Percentiles rank a stretch among this genome's conserved stretches.
These are phyloP conservation scores for Cybosia mesomella DNA, from an alignment of 2,888 invertebrate species.

Conservation along the genomic window DNA sequence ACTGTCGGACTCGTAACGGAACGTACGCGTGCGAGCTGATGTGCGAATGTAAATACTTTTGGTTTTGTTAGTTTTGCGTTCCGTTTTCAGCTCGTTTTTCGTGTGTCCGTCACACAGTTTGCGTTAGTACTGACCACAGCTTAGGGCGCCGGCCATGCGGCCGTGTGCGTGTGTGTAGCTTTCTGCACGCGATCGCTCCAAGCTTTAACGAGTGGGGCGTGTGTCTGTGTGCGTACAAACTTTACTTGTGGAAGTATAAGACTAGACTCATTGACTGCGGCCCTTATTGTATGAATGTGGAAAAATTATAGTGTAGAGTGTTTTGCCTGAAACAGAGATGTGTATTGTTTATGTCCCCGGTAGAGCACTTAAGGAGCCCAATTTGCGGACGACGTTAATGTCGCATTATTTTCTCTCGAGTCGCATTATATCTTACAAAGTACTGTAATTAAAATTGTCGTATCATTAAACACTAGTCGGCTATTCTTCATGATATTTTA, in stretches of 20 bases:
- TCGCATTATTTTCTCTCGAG: slow-evolving; percentile 74
- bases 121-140: slow-evolving; percentile 87
- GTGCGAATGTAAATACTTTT: slow-evolving; percentile 62
- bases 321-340: slow-evolving; percentile 83
- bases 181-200: slow-evolving; percentile 85
- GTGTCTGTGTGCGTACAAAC: slow-evolving; percentile 77
- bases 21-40: slow-evolving; percentile 43
- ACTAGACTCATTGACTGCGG: slow-evolving; percentile 87
- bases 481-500: slow-evolving; percentile 37
- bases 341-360: slow-evolving; percentile 81
- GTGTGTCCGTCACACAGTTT: slow-evolving; percentile 87
- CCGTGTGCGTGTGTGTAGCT: slow-evolving; percentile 85
- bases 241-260: slow-evolving; percentile 83
- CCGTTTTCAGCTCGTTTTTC: slow-evolving; percentile 86
- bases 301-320: slow-evolving; percentile 85
- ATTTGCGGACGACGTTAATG: slow-evolving; percentile 81
- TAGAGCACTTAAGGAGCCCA: slow-evolving; percentile 81
- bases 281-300: slow-evolving; percentile 87
- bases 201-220: slow-evolving; percentile 81
- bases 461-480: slow-evolving; percentile 57
- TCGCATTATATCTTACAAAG: slow-evolving; percentile 79
- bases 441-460: slow-evolving; percentile 77
- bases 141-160: slow-evolving; percentile 84
- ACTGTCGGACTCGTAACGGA: slow-evolving; percentile 46
- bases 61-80: slow-evolving; percentile 77